Base-by-base conservation (phyloP, 1,140 invertebrate genomes). In the Papilio dardanus region DNA sequence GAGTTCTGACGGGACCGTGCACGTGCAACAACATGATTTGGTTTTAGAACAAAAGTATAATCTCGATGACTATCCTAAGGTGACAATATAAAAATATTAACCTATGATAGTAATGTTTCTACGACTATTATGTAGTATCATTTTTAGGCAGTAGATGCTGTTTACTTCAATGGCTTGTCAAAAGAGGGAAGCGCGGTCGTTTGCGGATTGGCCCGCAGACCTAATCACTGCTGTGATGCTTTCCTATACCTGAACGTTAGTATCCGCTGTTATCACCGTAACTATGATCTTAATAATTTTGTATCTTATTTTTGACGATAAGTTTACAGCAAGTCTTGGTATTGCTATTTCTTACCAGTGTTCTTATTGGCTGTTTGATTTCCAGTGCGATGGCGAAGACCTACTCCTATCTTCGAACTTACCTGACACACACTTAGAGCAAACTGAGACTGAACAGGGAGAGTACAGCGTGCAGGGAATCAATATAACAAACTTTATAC, bases 401-500 rank as follows among this genome's bases (percentile, higher is more conserved):
- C 84, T 96, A 2, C 81, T 96, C 8, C 93, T 96, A 73, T 92
- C 94, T 31, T 94, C 94, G 4, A 94, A 91, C 76, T 84, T 96
- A 74, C 96, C 96, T 2, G 95, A 96, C 82, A 96, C 96, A 0
- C 90, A 92, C 14, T 86, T 96, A 7, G 88, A 94, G 67, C 95
- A 95, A 81, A 89, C 66, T 40, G 87, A 86, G 5, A 90, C 84
- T 30, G 92, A 94, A 75, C 86, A 92, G 14, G 92, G 94, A n/a
- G 84, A 89, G 35, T 96, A 94, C 86, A 94, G 92, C 74, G 95
- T 95, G 3, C 95, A 95, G 81, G 96, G 96, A 16, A 89, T 96
- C 8, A 83, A 83, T 19, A 85, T 96, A 8, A 87, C 89, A 79
- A 94, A 94, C n/a, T 79, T 95, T 8, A 93, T 94, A 77, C 95